Evolutionary conservation across 1,140 invertebrate species (phyloP).

Genomic region (Papilio polyxenes): DNA sequence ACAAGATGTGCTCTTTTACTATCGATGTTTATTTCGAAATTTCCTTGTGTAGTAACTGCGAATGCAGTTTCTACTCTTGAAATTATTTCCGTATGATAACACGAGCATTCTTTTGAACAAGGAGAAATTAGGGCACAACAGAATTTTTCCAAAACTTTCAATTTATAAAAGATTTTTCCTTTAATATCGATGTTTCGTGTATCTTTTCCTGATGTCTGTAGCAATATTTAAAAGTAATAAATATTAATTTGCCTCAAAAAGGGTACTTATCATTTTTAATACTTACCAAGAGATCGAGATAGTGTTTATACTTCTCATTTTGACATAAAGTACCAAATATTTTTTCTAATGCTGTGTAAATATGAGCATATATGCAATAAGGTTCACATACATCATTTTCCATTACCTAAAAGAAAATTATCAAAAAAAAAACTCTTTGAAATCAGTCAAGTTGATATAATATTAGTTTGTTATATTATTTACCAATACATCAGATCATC

Average conservation of each 20-base stretch:
- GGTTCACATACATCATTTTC: slow-evolving; percentile 75
- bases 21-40: slow-evolving; percentile 51
- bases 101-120: slow-evolving; percentile 66
- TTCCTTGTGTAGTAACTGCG: slow-evolving; percentile 56
- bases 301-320: slow-evolving; percentile 71
- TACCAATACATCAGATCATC: too few relatives aligned
- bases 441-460: not conserved
- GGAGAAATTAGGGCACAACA: slow-evolving; percentile 67
- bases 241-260: slow-evolving; percentile 17
- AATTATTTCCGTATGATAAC: slow-evolving; percentile 60
- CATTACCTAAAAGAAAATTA: slow-evolving; percentile 61
- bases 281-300: slow-evolving; percentile 66
- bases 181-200: slow-evolving; percentile 66
- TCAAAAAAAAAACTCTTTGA: not conserved
- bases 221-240: slow-evolving; percentile 37
- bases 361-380: slow-evolving; percentile 73
- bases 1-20: slow-evolving; percentile 69
- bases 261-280: slow-evolving; percentile 19
- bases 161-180: slow-evolving; percentile 73
- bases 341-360: slow-evolving; percentile 73
- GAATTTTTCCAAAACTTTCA: slow-evolving; percentile 75
- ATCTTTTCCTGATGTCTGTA: slow-evolving; percentile 70
- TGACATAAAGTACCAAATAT: slow-evolving; percentile 70
- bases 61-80: slow-evolving; percentile 56
- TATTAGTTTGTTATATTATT: too few relatives aligned